These are phyloP conservation scores for Busseola fusca DNA, from an alignment of 2,888 invertebrate genomes.

Conservation along the genomic window DNA sequence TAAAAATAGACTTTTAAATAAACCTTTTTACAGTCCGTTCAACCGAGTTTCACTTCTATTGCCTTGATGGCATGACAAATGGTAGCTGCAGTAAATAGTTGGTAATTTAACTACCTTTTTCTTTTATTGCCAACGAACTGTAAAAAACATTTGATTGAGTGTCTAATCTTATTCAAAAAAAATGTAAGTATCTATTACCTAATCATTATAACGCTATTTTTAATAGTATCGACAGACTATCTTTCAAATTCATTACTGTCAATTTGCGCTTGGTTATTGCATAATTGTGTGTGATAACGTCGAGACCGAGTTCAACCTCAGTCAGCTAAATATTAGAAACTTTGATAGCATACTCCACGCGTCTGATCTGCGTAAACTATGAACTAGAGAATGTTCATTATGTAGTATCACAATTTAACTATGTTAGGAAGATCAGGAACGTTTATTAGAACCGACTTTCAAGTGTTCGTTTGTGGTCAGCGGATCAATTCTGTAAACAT, in stretches of 20 bases:
- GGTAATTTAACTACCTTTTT: too few relatives aligned
- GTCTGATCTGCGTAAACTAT: neutral
- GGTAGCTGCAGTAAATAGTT: too few relatives aligned
- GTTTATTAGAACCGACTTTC: neutral
- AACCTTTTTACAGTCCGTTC: too few relatives aligned
- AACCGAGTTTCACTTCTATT: too few relatives aligned
- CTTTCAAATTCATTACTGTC: neutral
- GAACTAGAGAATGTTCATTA: neutral
- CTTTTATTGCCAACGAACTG: too few relatives aligned
- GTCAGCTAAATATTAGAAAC: constrained; percentile 4
- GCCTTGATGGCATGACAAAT: too few relatives aligned
- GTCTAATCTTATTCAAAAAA: too few relatives aligned
- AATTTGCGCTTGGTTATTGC: neutral
- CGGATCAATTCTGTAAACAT: too few relatives aligned
- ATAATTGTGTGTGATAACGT: neutral
- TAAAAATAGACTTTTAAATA: too few relatives aligned
- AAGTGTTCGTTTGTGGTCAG: neutral
- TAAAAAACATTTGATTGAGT: too few relatives aligned
- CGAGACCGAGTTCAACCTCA: neutral
- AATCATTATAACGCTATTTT: neutral
- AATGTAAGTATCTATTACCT: too few relatives aligned
- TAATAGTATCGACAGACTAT: neutral
- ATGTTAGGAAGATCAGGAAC: neutral
- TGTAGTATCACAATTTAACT: neutral
- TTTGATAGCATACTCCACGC: neutral